These are phyloP conservation scores for Pyxicephalus adspersus DNA, from an alignment of 2,113 vertebrate genomes.

Conservation along the genomic window DNA sequence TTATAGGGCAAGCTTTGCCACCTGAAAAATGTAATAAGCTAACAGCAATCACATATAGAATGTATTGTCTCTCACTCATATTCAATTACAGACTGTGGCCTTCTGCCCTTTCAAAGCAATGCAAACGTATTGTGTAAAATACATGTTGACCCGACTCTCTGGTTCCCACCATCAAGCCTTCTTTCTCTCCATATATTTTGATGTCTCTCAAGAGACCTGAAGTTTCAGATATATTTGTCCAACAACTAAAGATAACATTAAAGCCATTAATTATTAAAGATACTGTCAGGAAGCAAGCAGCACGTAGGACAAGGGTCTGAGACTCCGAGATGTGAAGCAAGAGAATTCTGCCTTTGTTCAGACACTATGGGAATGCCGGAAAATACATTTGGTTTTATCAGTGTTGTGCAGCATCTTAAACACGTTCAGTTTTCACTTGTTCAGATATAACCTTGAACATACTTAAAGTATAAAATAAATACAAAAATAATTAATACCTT, in stretches of 20 bases:
- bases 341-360: neutral
- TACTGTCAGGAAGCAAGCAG: constrained; percentile 10
- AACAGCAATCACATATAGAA: constrained; percentile 56
- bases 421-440: no score
- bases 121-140: neutral
- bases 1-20: constrained; percentile 75
- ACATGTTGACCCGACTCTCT: constrained; percentile 1
- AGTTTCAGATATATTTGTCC: constrained; percentile 25
- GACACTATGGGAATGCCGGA: neutral
- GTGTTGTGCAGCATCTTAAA: neutral
- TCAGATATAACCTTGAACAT: no score
- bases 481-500: no score
- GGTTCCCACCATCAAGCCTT: neutral
- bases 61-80: constrained; percentile 2
- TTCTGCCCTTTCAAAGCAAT: neutral
- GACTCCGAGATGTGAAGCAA: neutral
- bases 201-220: neutral
- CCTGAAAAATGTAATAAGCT: constrained; percentile 60
- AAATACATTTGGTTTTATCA: neutral
- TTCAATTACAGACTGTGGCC: constrained; percentile 26
- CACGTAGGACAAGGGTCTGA: neutral
- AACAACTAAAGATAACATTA: constrained; percentile 41
- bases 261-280: constrained; percentile 21
- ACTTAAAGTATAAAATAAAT: no score
- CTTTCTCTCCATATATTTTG: neutral